Percentiles rank a stretch among this genome's conserved stretches.
Evolutionary conservation across 2,888 invertebrate genomes (phyloP).

Genomic region (Morpho deidamia): DNA sequence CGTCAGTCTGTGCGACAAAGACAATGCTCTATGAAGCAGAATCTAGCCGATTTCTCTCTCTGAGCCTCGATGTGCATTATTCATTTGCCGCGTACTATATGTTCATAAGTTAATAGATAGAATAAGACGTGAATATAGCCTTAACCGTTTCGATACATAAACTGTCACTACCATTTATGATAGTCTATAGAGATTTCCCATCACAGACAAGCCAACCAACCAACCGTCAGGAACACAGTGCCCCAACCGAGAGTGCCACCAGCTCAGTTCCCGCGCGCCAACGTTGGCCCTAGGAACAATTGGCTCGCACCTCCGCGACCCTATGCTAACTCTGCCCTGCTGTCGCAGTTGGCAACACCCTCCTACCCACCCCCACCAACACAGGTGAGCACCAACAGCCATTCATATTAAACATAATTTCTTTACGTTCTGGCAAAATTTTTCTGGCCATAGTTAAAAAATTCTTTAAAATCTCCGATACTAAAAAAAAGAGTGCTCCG

Average conservation of each 20-base stretch:
- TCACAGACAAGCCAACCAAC: constrained; percentile 8
- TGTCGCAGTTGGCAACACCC: constrained; percentile 81
- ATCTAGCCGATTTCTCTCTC: too few species aligned
- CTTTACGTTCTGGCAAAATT: background rate
- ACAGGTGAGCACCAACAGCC: constrained; percentile 28
- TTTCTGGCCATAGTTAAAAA: too few species aligned
- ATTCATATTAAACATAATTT: background rate
- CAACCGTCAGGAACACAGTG: constrained; percentile 16
- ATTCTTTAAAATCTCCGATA: too few species aligned
- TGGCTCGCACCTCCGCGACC: constrained; percentile 46
- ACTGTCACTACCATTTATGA: too few species aligned
- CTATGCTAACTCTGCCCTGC: constrained; percentile 72
- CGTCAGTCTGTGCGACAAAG: too few species aligned
- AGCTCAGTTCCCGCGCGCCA: constrained; percentile 29
- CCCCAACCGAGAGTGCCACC: constrained; percentile 15
- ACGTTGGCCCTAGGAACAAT: constrained; percentile 29
- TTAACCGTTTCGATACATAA: too few species aligned
- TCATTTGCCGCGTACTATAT: too few species aligned
- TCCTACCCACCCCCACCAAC: constrained; percentile 71
- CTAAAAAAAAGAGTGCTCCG: too few species aligned
- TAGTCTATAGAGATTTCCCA: background rate
- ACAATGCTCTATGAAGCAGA: too few species aligned
- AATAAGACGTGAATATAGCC: too few species aligned
- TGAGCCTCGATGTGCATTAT: too few species aligned
- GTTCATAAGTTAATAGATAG: too few species aligned